phyloP scores from a whole-genome alignment of 2,113 vertebrate genomes.

The Riparia riparia region DNA sequence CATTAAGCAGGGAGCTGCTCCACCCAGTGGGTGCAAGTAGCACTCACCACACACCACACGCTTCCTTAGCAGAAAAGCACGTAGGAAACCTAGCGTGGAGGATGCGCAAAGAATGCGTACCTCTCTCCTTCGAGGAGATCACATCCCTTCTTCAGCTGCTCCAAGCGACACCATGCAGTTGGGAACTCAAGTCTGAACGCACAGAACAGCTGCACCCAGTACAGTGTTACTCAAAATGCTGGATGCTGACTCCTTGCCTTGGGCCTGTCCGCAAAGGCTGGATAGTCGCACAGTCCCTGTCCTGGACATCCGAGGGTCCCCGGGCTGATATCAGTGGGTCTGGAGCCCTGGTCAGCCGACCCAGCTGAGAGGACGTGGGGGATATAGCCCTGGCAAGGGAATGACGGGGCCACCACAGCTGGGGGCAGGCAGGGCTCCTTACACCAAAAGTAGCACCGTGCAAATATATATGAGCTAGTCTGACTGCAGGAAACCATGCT shows the following conservation, averaged over 20 bases:
- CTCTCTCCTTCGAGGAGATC: background rate
- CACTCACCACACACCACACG: background rate
- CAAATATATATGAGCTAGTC: background rate
- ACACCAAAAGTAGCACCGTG: background rate
- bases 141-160: background rate
- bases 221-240: background rate
- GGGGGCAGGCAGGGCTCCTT: background rate
- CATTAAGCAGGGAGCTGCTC: conserved; percentile 30
- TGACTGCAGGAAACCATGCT: background rate
- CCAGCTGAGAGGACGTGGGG: accelerated
- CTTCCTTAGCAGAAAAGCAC: background rate
- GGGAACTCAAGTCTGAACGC: background rate
- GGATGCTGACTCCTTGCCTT: background rate
- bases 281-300: background rate
- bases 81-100: accelerated
- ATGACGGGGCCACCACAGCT: accelerated
- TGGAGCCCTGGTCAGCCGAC: accelerated
- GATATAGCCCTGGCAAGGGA: background rate
- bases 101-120: background rate
- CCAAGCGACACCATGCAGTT: background rate
- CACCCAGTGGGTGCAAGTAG: conserved; percentile 49
- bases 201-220: background rate
- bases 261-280: background rate
- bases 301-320: accelerated
- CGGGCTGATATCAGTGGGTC: accelerated